A percentile compares a stretch with the other conserved stretches of the same genome.
phyloP scores from a whole-genome alignment of 2,113 vertebrate species.

The Nothobranchius furzeri region DNA sequence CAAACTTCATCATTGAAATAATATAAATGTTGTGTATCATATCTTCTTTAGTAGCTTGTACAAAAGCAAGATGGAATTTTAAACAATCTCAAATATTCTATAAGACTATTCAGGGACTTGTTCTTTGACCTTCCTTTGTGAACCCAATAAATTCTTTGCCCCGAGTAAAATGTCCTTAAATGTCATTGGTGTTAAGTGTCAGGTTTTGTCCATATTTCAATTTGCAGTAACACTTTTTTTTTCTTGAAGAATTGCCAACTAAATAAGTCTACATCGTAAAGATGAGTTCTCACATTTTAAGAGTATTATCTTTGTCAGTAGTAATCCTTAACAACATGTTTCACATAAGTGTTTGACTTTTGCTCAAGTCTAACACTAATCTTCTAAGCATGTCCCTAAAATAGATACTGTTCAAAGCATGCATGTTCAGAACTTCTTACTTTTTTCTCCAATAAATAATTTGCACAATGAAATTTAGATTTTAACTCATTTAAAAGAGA shows the following conservation, averaged over 20 bases:
- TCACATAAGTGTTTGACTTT: constrained; percentile 15
- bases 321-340: constrained; percentile 11
- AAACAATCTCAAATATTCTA: background rate
- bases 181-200: constrained; percentile 42
- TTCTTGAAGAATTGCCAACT: background rate
- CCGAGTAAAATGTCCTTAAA: constrained; percentile 38
- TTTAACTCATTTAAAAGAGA: constrained; percentile 7
- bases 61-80: background rate
- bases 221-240: constrained; percentile 7
- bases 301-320: background rate
- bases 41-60: background rate
- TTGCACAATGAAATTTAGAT: constrained; percentile 13
- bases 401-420: constrained; percentile 25
- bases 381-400: constrained; percentile 33
- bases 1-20: background rate
- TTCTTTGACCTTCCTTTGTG: constrained; percentile 25
- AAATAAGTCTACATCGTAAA: background rate
- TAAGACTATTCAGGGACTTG: constrained; percentile 3
- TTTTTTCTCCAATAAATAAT: constrained; percentile 26
- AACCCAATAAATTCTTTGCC: constrained; percentile 16
- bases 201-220: constrained; percentile 21
- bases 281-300: background rate
- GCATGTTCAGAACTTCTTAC: background rate
- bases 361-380: constrained; percentile 5
- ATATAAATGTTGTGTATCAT: background rate